phyloP scores from a whole-genome alignment of 2,888 invertebrate species.

The Troides helena region DNA sequence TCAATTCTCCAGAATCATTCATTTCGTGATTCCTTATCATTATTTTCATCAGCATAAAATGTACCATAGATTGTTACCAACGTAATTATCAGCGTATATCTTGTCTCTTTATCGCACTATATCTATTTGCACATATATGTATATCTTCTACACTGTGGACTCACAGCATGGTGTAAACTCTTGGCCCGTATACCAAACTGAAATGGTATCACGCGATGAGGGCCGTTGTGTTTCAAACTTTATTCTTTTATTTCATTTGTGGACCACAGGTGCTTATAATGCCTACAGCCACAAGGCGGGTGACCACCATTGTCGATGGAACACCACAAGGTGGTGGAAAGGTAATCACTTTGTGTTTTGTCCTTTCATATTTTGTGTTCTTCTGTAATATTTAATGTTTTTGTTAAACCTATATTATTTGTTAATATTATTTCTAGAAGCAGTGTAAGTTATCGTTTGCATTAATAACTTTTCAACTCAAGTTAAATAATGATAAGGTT shows the following conservation, averaged over 20 bases:
- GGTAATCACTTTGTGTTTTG: constrained; percentile 45
- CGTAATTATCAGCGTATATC: constrained; percentile 3
- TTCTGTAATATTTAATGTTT: not conserved
- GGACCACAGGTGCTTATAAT: constrained; percentile 87
- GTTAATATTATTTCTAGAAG: not conserved
- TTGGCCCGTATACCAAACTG: not conserved
- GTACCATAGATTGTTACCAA: not conserved
- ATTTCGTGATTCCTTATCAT: not conserved
- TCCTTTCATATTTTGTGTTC: not conserved
- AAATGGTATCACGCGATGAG: not conserved
- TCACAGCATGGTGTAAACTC: constrained; percentile 26
- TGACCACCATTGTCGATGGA: constrained; percentile 87
- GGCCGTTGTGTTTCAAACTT: constrained; percentile 29
- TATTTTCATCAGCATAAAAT: not conserved
- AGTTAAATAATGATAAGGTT: not conserved
- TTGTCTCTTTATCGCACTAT: not conserved
- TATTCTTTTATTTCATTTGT: constrained; percentile 34
- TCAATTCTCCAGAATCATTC: not conserved
- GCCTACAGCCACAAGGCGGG: constrained; percentile 94
- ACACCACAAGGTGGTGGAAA: constrained; percentile 88
- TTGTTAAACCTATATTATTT: not conserved
- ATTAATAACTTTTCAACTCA: not conserved
- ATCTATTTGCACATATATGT: constrained; percentile 16
- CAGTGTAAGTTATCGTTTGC: not conserved
- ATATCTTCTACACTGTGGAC: constrained; percentile 19